These are phyloP conservation scores for Apotomis betuletana DNA, from an alignment of 2,888 invertebrate species.

Conservation along the genomic window DNA sequence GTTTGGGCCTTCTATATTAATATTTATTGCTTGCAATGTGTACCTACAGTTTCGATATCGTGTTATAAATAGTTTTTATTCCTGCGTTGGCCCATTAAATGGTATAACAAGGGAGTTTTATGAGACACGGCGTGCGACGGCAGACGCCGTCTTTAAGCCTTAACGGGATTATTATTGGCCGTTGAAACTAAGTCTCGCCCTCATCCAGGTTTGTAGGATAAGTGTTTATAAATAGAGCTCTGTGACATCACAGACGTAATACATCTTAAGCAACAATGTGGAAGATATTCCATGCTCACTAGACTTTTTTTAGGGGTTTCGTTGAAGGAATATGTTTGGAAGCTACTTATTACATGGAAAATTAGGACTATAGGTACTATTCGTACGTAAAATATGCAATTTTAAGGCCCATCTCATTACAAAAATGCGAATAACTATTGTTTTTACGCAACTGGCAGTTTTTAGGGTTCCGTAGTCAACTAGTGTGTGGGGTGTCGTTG, in stretches of 20 bases:
- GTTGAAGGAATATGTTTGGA: neutral
- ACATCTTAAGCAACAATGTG: slow-evolving; percentile 12
- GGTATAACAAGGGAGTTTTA: slow-evolving; percentile 69
- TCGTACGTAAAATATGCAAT: no score
- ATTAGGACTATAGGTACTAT: no score
- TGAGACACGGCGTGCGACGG: slow-evolving; percentile 53
- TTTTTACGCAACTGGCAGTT: no score
- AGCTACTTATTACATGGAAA: neutral
- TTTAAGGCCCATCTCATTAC: no score
- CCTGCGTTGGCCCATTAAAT: slow-evolving; percentile 75
- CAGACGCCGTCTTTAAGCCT: slow-evolving; percentile 58
- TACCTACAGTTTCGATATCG: slow-evolving; percentile 68
- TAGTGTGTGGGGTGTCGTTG: no score
- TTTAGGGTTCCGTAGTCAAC: no score
- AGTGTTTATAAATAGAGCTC: slow-evolving; percentile 49
- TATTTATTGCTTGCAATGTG: slow-evolving; percentile 74
- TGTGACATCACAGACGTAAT: slow-evolving; percentile 14
- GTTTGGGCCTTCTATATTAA: slow-evolving; percentile 69
- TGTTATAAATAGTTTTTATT: slow-evolving; percentile 75
- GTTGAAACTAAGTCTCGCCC: slow-evolving; percentile 48
- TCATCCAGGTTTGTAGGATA: slow-evolving; percentile 53
- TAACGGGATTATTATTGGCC: slow-evolving; percentile 56
- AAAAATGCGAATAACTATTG: no score
- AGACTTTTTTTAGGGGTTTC: neutral
- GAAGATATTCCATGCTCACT: neutral